Percentiles rank a stretch among this genome's conserved stretches.
These are phyloP conservation scores for Dendroctonus ponderosae DNA, from an alignment of 1,140 invertebrate genomes.

Conservation along the genomic window DNA sequence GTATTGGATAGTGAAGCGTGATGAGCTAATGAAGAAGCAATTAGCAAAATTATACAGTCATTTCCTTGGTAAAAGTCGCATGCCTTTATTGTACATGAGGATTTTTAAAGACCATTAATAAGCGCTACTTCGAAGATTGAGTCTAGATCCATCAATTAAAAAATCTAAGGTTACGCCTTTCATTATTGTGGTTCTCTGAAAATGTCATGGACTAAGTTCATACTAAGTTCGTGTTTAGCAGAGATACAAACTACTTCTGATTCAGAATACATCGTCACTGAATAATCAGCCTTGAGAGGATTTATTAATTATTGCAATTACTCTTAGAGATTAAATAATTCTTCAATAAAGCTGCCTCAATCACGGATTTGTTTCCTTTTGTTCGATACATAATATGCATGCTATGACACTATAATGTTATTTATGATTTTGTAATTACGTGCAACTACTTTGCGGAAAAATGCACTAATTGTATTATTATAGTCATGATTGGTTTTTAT, in stretches of 20 bases:
- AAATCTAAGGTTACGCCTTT: constrained; percentile 32
- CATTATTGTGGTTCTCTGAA: constrained; percentile 33
- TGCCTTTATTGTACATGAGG: neutral
- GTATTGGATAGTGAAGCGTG: no score
- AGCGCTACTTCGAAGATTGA: constrained; percentile 7
- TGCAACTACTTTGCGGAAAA: neutral
- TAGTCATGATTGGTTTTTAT: no score
- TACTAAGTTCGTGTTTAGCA: constrained; percentile 24
- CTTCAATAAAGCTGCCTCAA: constrained; percentile 18
- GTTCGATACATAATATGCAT: constrained; percentile 20
- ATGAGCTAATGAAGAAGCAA: no score
- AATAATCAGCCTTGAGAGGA: constrained; percentile 20
- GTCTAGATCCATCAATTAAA: constrained; percentile 28
- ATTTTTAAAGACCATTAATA: neutral
- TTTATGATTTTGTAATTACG: constrained; percentile 19
- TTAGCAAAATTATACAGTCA: neutral
- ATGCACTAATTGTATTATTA: no score
- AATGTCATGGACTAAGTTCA: constrained; percentile 35
- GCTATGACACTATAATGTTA: constrained; percentile 21
- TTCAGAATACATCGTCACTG: constrained; percentile 28
- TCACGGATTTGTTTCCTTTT: constrained; percentile 26
- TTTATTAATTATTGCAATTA: constrained; percentile 34
- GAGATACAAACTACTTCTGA: constrained; percentile 25
- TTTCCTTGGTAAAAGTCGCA: constrained; percentile 8
- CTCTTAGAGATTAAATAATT: constrained; percentile 23